Evolutionary conservation across 2,888 invertebrate species (phyloP), one percentile per base, ranked within the genome.

Genomic region (Deilephila porcellus): DNA sequence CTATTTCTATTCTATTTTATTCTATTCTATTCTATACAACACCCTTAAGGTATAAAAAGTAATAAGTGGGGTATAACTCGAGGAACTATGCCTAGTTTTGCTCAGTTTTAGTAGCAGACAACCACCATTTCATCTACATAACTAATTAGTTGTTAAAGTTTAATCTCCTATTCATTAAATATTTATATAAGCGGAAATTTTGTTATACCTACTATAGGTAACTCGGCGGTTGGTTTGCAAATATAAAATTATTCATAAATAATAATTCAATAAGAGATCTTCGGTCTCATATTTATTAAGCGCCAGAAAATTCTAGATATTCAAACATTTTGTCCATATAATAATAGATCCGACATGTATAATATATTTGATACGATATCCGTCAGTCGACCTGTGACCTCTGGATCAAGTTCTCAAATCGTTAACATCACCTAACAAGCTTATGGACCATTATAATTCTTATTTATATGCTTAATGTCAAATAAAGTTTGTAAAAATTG

Each of bases 401-500:
- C 67, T 6, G 52, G 45, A 7, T n/a, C 45, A n/a, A n/a, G 56
- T 56, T 56, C 17, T n/a, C 17, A 56, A 56, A 56, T 56, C 17
- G 25, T 67, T 67, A 67, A 52, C 64, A 45, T 37, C 20, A 19
- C 17, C 56, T 14, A 19, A 32, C 63, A n/a, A 32, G 25, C 45
- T 67, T 29, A 52, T 17, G 20, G 52, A 0, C 67, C 52, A 67
- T 67, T 67, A 67, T 67, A 71, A 45, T 45, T 71, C 59, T 67
- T 71, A 82, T 82, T 76, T 74, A 74, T 76, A 82, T 81, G 81
- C 75, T 74, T 79, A 83, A 74, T n/a, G 63, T 63, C 32, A 74
- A 75, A 70, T 72, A 72, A 76, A 75, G 45, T 45, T 52, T 80
- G 74, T 77, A 76, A 77, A 75, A 76, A 74, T 73, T 64, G 72